Evolutionary conservation across 2,113 vertebrate species (phyloP), one percentile per base, ranked within the genome.

Genomic region (Balaenoptera acutorostrata): DNA sequence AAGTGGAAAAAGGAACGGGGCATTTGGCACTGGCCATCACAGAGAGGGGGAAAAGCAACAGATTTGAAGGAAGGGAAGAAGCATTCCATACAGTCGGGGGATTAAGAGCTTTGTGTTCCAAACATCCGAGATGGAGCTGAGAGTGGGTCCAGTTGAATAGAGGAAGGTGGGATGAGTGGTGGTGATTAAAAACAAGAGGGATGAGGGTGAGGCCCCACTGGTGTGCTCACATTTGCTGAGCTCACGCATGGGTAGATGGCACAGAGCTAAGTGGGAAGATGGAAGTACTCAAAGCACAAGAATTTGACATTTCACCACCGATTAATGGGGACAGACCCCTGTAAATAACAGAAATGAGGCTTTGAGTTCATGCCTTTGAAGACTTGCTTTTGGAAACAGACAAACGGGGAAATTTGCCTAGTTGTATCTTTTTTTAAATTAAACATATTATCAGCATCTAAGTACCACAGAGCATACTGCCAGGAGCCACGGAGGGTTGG

Each of bases 301-400:
- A 63, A 88, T 66, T 46, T 82, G 82, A 91, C 61, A 88, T 91
- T 90, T 90, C 33, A 11, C 57, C 77, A 63, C 25, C 8, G 25
- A 75, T 82, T 92, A 84, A 93, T 64, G 23, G 59, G 82, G 86
- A 55, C 36, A 46, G 82, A 83, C 15, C 44, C 52, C 46, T 72
- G 44, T 81, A 59, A 77, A 93, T 59, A 93, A 71, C 6, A 75
- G 85, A 88, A 90, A 88, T 59, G 66, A 96, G 72, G 72, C 11
- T 68, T 63, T 61, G 25, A 64, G 61, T 77, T 93, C 82, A 41
- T 29, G 83, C 13, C 72, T 95, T 74, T 95, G 72, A 93, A 92
- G 61, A 77, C 41, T 88, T 77, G 55, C 33, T 96, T 83, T 95
- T 69, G 83, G 96, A 97, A 98, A 89, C n/a, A 66, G 59, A 84